These are phyloP conservation scores for Drosophila anomalata DNA, from an alignment of 2,888 invertebrate species.

Conservation along the genomic window DNA sequence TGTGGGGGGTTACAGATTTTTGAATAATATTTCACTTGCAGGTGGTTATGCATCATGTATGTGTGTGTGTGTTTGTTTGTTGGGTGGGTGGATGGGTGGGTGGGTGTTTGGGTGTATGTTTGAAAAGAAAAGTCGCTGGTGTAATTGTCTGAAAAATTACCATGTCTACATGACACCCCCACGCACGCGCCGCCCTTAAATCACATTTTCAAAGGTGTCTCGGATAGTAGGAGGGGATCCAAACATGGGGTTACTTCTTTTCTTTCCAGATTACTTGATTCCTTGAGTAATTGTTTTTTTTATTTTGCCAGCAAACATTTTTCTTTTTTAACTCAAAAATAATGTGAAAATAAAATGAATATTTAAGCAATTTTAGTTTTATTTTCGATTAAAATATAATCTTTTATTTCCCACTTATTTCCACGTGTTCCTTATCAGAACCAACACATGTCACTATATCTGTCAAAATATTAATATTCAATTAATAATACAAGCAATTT, in stretches of 20 bases:
- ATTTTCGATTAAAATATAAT: too few relatives aligned
- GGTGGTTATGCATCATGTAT: slow-evolving; percentile 68
- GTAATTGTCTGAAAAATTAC: slow-evolving; percentile 77
- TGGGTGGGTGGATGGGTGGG: slow-evolving; percentile 1
- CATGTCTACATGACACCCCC: slow-evolving; percentile 75
- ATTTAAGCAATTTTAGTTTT: too few relatives aligned
- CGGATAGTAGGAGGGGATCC: too few relatives aligned
- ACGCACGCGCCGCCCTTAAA: slow-evolving; percentile 67
- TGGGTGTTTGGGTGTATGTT: background rate
- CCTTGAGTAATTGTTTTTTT: too few relatives aligned
- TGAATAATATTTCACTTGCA: slow-evolving; percentile 78
- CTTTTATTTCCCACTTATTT: too few relatives aligned
- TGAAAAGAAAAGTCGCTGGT: slow-evolving; percentile 24
- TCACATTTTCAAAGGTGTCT: slow-evolving; percentile 59
- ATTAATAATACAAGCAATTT: too few relatives aligned
- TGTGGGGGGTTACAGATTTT: slow-evolving; percentile 67
- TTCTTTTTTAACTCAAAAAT: too few relatives aligned
- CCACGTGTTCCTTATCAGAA: too few relatives aligned
- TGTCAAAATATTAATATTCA: too few relatives aligned
- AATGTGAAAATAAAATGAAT: too few relatives aligned
- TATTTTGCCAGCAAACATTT: too few relatives aligned
- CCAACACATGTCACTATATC: too few relatives aligned
- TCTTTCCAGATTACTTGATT: background rate
- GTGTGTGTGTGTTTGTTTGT: slow-evolving; percentile 22
- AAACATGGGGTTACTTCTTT: background rate